Base-by-base conservation (phyloP, 2,797 vertebrate species). In the Chiroxiphia lanceolata region DNA sequence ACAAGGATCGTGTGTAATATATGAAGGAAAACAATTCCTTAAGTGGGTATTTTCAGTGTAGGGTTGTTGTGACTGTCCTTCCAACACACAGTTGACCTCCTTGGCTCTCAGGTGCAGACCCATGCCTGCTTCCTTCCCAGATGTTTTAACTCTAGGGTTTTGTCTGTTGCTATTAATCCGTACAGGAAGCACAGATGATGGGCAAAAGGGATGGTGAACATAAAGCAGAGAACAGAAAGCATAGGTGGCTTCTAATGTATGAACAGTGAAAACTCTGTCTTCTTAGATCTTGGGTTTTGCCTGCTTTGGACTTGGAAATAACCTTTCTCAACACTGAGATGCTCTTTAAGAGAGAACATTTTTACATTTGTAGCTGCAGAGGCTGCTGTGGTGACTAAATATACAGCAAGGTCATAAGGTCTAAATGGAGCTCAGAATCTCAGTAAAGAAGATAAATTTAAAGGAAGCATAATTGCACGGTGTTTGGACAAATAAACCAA, bases 401-500 rank as follows among this genome's bases (percentile, higher is more conserved):
- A 54, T 4, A 61, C 27, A 83, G 33, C 7, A 17, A 83, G 48
- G 57, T 79, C 64, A 75, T 54, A 78, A 77, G 57, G 77, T 89
- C 69, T 93, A 56, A 93, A 74, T 14, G 86, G 78, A 84, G 68
- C 57, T 87, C 50, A 60, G 36, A 51, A 48, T 88, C 60, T 83
- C 78, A 65, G 25, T 75, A 54, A 71, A 86, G 65, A 42, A 3
- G 8, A 64, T 74, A 56, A 57, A 75, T 88, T 54, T 72, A 64
- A 67, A 80, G 44, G 36, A 71, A 54, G 45, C 47, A 18, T 65
- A 89, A 77, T 57, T 90, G 70, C 90, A 42, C 87, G 83, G 34
- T 45, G 57, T 89, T 93, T 70, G 47, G 64, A 83, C 44, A 91
- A 84, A 83, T 25, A 86, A 78, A 34, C 13, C 67, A 84, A 87